Evolutionary conservation across 1,140 invertebrate species (phyloP).

Genomic region (Drosophila micromelanica): DNA sequence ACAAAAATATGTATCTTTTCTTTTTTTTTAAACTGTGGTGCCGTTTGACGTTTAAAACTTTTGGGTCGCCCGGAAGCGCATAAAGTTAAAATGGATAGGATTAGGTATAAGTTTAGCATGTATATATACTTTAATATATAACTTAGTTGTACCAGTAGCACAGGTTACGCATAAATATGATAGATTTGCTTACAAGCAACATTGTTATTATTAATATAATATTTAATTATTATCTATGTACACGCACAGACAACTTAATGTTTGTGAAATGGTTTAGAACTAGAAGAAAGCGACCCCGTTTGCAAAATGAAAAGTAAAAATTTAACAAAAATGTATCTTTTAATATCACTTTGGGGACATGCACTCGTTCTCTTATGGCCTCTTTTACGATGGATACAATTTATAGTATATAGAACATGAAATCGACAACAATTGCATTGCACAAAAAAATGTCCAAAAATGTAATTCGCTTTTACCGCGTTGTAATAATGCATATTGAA

Average conservation of each 20-base stretch:
- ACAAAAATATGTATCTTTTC: slow-evolving; percentile 15
- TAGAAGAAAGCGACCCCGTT: slow-evolving; percentile 50
- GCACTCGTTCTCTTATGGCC: slow-evolving; percentile 49
- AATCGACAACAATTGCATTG: slow-evolving; percentile 43
- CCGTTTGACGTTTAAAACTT: slow-evolving; percentile 67
- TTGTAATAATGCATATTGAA: slow-evolving; percentile 31
- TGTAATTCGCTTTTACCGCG: slow-evolving; percentile 14
- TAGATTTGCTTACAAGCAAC: slow-evolving; percentile 31
- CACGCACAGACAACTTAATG: slow-evolving; percentile 19
- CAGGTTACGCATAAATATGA: slow-evolving; percentile 58
- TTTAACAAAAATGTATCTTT: slow-evolving; percentile 45
- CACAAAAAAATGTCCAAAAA: slow-evolving; percentile 39
- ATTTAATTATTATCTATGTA: slow-evolving; percentile 32
- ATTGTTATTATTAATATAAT: slow-evolving; percentile 12
- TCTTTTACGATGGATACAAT: slow-evolving; percentile 48
- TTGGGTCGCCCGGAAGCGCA: slow-evolving; percentile 75
- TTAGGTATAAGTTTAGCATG: not conserved
- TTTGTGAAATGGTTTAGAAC: slow-evolving; percentile 27
- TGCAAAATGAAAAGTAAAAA: slow-evolving; percentile 46
- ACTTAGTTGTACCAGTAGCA: slow-evolving; percentile 62
- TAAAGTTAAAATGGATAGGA: slow-evolving; percentile 36
- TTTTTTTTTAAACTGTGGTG: slow-evolving; percentile 17
- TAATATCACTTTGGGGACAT: slow-evolving; percentile 60
- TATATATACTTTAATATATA: slow-evolving; percentile 7
- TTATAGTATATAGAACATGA: slow-evolving; percentile 28